phyloP scores from a whole-genome alignment of 2,113 vertebrate genomes.

The Cervus canadensis region DNA sequence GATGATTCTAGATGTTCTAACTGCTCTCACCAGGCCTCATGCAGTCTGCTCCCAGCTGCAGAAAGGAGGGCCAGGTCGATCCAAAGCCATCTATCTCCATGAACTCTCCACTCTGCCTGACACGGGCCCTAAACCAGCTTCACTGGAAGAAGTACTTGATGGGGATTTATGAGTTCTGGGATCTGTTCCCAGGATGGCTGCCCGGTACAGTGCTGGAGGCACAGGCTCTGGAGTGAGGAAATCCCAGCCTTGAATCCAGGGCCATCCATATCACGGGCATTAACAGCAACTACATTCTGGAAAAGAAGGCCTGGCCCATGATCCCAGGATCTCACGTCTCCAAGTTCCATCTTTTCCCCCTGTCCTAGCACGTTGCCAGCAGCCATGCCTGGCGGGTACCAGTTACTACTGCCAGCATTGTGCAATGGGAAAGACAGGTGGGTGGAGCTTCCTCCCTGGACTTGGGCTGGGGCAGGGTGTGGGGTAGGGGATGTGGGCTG shows the following conservation, averaged over 20 bases:
- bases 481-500: neutral
- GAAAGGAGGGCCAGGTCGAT: neutral
- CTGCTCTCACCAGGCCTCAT: neutral
- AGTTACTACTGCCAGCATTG: neutral
- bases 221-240: neutral
- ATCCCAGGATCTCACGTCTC: neutral
- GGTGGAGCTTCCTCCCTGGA: neutral
- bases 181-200: neutral
- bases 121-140: neutral
- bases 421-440: neutral
- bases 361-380: neutral
- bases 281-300: neutral
- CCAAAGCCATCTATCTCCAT: rapidly evolving
- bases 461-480: rapidly evolving
- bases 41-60: neutral
- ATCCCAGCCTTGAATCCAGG: neutral
- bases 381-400: neutral
- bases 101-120: neutral
- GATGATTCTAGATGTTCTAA: neutral
- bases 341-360: neutral
- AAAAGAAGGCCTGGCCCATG: neutral
- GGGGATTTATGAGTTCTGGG: neutral
- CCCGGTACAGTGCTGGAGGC: neutral
- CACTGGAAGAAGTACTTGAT: neutral
- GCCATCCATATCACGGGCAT: neutral